phyloP scores from a whole-genome alignment of 2,113 vertebrate species.

The Lampris megalopsis region DNA sequence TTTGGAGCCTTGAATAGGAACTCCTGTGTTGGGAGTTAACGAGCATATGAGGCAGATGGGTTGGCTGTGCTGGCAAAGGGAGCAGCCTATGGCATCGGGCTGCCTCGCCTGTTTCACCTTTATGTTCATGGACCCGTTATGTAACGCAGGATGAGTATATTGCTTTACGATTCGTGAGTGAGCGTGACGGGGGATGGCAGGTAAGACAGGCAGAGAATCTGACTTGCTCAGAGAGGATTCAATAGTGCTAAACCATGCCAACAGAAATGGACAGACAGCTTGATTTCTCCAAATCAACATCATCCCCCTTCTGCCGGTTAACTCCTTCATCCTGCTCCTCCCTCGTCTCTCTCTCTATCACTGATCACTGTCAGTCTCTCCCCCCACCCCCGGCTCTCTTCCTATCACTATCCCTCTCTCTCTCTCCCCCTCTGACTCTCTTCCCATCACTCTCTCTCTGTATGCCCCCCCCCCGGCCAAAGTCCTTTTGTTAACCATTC shows the following conservation, averaged over 20 bases:
- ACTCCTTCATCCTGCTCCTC: neutral
- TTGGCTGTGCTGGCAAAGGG: neutral
- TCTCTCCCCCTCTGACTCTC: neutral
- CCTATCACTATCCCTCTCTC: neutral
- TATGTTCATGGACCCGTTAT: slow-evolving; percentile 27
- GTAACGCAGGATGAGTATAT: neutral
- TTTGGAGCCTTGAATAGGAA: neutral
- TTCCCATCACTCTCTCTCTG: neutral
- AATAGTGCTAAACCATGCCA: neutral
- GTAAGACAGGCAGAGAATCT: neutral
- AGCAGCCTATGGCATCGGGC: neutral
- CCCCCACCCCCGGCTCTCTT: too few species aligned
- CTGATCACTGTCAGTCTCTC: neutral
- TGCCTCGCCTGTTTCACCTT: neutral
- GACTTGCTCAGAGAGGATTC: neutral
- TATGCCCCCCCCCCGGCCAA: slow-evolving; percentile 43
- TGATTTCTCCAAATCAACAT: neutral
- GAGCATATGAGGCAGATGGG: neutral
- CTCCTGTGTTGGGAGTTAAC: neutral
- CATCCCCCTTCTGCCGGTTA: neutral
- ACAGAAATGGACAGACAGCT: neutral
- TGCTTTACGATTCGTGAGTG: slow-evolving; percentile 56
- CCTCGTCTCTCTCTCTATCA: neutral
- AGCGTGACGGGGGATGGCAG: slow-evolving; percentile 21
- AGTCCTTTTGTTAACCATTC: slow-evolving; percentile 65